Evolutionary conservation across 92 coral and sea anemone species (phyloP).

Genomic region (Parazoanthus atlanticus): DNA sequence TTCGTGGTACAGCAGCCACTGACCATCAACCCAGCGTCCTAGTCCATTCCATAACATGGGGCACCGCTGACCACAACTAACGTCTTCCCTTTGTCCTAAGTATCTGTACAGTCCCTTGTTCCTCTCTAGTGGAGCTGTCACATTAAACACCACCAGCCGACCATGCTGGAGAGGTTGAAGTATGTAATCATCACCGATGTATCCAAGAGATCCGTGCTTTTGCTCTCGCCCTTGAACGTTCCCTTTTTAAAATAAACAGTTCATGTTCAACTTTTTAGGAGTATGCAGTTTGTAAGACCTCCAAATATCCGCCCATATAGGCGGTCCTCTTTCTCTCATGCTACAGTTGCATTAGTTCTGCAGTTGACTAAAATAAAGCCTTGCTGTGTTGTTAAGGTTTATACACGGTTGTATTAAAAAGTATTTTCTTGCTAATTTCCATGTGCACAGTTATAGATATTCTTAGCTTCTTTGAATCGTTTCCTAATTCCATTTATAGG

Average conservation of each 20-base stretch:
- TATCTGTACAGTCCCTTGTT: slow-evolving; percentile 1
- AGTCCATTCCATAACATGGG: slow-evolving; percentile 54
- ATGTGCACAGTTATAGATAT: no score
- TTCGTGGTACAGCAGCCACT: slow-evolving; percentile 46
- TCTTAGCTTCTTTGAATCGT: no score
- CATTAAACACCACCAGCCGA: not conserved
- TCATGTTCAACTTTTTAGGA: not conserved
- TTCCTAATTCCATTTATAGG: no score
- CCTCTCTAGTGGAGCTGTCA: not conserved
- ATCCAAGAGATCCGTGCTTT: slow-evolving; percentile 39
- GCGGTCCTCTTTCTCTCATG: no score
- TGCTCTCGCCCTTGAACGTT: slow-evolving; percentile 45
- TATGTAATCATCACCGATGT: slow-evolving; percentile 36
- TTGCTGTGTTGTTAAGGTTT: no score
- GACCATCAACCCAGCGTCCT: slow-evolving; percentile 57
- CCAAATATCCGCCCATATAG: not conserved
- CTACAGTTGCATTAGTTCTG: not conserved
- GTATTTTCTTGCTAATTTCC: no score
- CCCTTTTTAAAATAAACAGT: not conserved
- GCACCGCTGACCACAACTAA: slow-evolving; percentile 49
- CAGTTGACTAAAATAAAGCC: not conserved
- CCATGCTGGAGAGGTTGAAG: slow-evolving; percentile 35
- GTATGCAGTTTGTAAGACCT: not conserved
- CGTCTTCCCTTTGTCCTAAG: not conserved
- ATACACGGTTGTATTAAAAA: no score